Evolutionary conservation across 64 coral and sea anemone genomes (phyloP).

Genomic region (Actinia tenebrosa): DNA sequence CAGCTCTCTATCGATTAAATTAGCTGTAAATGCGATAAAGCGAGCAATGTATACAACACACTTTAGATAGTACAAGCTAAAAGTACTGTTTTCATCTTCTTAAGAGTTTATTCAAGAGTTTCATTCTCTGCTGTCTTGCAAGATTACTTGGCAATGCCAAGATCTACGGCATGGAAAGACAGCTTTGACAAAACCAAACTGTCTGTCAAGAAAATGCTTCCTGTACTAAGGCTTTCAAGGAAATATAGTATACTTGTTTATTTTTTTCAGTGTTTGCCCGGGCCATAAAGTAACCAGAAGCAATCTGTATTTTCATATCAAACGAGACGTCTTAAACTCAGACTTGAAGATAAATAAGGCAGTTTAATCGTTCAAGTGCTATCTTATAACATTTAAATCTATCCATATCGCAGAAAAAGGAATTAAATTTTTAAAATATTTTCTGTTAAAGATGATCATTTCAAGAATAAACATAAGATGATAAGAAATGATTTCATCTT

Average conservation of each 20-base stretch:
- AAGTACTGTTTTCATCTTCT: neutral
- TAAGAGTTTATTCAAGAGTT: neutral
- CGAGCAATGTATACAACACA: too few species aligned
- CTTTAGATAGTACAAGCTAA: neutral
- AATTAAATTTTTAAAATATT: neutral
- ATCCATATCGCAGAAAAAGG: neutral
- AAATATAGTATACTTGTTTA: too few species aligned
- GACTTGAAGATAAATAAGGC: neutral
- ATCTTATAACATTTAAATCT: neutral
- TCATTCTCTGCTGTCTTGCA: neutral
- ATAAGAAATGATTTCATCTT: constrained; percentile 10
- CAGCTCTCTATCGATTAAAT: neutral
- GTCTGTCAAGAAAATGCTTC: neutral
- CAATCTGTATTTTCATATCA: neutral
- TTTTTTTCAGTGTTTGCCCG: neutral
- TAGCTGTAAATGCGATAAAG: neutral
- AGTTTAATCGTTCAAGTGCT: neutral
- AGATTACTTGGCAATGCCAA: neutral
- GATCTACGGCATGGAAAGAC: neutral
- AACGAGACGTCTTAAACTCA: neutral
- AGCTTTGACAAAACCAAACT: neutral
- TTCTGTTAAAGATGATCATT: neutral
- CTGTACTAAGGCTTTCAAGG: neutral
- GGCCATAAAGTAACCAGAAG: neutral
- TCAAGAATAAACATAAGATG: neutral